Percentiles rank a stretch among this genome's conserved stretches.
phyloP scores from a whole-genome alignment of 2,113 vertebrate species.

The Myotis lucifugus region DNA sequence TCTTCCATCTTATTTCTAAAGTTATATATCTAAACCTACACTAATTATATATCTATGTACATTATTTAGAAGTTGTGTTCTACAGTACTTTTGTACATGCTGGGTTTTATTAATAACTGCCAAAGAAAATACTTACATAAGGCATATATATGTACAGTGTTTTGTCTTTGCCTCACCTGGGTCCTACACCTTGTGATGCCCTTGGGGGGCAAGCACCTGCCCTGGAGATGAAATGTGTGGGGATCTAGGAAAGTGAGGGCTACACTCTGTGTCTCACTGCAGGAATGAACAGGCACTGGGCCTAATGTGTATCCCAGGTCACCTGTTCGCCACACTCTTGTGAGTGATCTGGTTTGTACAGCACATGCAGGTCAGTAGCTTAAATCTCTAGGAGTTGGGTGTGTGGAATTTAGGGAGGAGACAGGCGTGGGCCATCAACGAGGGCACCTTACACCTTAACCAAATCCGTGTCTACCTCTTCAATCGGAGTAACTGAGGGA shows the following conservation, averaged over 20 bases:
- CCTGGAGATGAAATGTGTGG: slow-evolving; percentile 18
- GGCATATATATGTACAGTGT: slow-evolving; percentile 94
- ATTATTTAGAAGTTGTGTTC: slow-evolving; percentile 90
- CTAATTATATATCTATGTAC: slow-evolving; percentile 89
- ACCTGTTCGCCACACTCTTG: background rate
- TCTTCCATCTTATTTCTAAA: slow-evolving; percentile 86
- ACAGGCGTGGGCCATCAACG: background rate
- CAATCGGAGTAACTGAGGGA: slow-evolving; percentile 43
- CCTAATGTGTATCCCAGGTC: slow-evolving; percentile 13
- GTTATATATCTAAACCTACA: slow-evolving; percentile 85
- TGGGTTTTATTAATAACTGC: slow-evolving; percentile 85
- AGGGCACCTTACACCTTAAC: slow-evolving; percentile 60
- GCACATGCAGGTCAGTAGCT: background rate
- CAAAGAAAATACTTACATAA: slow-evolving; percentile 90
- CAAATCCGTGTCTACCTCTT: slow-evolving; percentile 59
- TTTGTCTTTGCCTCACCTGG: slow-evolving; percentile 74
- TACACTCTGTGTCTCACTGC: background rate
- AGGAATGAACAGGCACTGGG: slow-evolving; percentile 26
- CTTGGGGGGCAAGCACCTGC: slow-evolving; percentile 23
- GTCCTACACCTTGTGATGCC: slow-evolving; percentile 71
- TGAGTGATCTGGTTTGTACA: slow-evolving; percentile 28
- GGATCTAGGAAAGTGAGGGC: slow-evolving; percentile 48
- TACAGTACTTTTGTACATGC: slow-evolving; percentile 94
- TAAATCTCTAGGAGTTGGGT: slow-evolving; percentile 15
- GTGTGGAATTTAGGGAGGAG: slow-evolving; percentile 15